Evolutionary conservation across 2,113 vertebrate species (phyloP), one percentile per base, ranked within the genome.

Genomic region (Pangasianodon hypophthalmus): DNA sequence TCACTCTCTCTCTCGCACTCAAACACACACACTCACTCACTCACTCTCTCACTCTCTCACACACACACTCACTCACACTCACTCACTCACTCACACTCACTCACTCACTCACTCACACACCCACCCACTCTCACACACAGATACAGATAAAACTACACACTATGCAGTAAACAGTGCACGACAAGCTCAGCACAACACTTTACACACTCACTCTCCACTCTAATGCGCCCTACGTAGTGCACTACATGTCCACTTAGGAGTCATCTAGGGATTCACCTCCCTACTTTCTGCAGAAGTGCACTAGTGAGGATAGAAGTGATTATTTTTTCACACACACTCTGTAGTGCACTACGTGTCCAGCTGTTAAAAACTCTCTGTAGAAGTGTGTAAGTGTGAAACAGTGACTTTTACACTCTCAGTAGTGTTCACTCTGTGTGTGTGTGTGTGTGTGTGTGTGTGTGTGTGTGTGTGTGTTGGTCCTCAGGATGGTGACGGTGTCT

Each of bases 401-500:
- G 6, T n/a, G 67, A 71, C 37, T 73, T 13, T 11, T 6, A 82
- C 77, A 82, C 50, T 54, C 24, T 50, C 18, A 29, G 14, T 86
- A 29, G 60, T 48, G 54, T 2, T 64, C 13, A 29, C 0, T n/a
- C 14, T 82, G 50, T 24, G 46, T 82, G 80, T 54, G 29, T 32
- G 18, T 37, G 6, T 58, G 80, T 56, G 50, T 84, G 48, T 54
- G 52, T 82, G 67, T 73, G 69, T 73, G 69, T 73, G 71, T 75
- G 71, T 75, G 71, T 77, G n/a, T 83, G 75, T 88, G n/a, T 60
- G 32, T 71, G 62, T 71, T 16, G 18, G 84, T 1, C 41, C 4
- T 73, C 94, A 99, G 98, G 94, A 99, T 99, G 98, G 98, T 95
- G 0, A 98, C 97, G 0, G 94, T 99, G 67, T 99, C 98, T 0